Evolutionary conservation across 2,888 invertebrate species (phyloP), one percentile per base, ranked within the genome.

Genomic region (Drosophila peninsularis): DNA sequence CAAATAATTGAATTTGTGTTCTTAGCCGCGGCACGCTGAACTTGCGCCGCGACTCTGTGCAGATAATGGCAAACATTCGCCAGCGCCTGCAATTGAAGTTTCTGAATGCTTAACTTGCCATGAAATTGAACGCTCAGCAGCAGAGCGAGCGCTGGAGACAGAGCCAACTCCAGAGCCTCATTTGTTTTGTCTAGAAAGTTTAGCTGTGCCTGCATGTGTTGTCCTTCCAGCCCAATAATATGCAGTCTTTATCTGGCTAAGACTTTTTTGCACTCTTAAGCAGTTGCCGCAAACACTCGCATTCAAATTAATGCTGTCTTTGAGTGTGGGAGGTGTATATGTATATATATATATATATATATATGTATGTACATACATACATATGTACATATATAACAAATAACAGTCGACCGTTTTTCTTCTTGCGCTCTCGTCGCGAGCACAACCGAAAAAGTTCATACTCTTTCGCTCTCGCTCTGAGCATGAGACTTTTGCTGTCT

Each of bases 1-100:
- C 87, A 83, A 89, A 85, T 91, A 90, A 90, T 91, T 90, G 90
- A 90, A 90, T 91, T 89, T 82, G 69, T 75, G 70, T 70, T 71
- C 55, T 34, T 34, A 42, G 52, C 41, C 36, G 39, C 42, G 30
- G 47, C 54, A 32, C 50, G 60, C 70, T 62, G 21, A 52, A 64
- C 17, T 54, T 72, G 36, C 67, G 14, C 69, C 24, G 47, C 63
- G 21, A 52, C 61, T 62, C 42, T 64, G 44, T 30, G 79, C 75
- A 75, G 70, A 65, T 74, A 86, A 77, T 77, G 69, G 82, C 62
- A 10, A 70, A 80, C 45, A 67, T 70, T 77, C 68, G 67, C 50
- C 54, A 73, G 61, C 70, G 76, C 62, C 85, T 87, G 82, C 82
- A 84, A 87, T 81, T 82, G 82, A 82, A 78, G 76, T 72, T 86